Evolutionary conservation across 1,140 invertebrate genomes (phyloP).

Genomic region (Lepidurus apus): DNA sequence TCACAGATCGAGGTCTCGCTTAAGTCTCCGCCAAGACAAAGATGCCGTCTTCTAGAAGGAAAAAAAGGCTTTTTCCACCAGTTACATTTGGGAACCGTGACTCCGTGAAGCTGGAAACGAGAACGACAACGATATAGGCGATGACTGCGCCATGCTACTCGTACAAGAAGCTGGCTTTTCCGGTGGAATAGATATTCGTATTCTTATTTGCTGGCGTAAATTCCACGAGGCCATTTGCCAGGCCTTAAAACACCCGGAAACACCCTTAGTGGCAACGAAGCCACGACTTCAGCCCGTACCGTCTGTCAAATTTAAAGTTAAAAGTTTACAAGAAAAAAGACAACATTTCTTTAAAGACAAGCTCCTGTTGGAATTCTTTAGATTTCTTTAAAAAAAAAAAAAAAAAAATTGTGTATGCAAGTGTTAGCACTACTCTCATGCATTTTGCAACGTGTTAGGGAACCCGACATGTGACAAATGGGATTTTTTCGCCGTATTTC

Average conservation of each 20-base stretch:
- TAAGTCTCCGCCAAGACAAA: background rate
- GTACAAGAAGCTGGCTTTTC: background rate
- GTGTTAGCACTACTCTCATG: background rate
- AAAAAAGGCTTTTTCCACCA: background rate
- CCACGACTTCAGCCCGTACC: background rate
- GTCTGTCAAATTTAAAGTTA: background rate
- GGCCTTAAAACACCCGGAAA: background rate
- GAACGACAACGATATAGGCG: background rate
- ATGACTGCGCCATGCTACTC: too few species aligned
- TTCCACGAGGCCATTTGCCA: background rate
- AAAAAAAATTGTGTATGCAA: too few species aligned
- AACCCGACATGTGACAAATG: background rate
- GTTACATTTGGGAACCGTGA: background rate
- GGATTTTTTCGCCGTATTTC: background rate
- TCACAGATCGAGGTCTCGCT: background rate
- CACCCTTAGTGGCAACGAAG: background rate
- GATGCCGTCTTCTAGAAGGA: background rate
- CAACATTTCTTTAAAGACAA: too few species aligned
- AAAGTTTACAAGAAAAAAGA: background rate
- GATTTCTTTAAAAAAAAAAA: too few species aligned
- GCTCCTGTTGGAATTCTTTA: too few species aligned
- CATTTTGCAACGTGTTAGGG: background rate
- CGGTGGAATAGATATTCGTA: background rate
- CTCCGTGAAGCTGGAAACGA: background rate
- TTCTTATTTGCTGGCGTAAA: background rate